These are phyloP conservation scores for Solen grandis DNA, from an alignment of 1,140 invertebrate species.

Conservation along the genomic window DNA sequence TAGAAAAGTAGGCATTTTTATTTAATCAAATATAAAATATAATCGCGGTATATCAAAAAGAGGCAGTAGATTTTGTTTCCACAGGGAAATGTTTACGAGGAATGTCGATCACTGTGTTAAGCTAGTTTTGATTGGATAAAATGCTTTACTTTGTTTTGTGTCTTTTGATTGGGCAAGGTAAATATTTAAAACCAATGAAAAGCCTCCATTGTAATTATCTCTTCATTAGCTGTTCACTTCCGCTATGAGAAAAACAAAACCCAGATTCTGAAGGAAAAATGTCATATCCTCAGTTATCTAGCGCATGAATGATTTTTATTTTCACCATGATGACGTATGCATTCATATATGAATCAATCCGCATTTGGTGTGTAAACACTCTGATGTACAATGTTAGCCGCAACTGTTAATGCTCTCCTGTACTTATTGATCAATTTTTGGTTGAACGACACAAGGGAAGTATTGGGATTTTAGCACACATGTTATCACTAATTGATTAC, in stretches of 20 bases:
- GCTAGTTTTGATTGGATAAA: constrained; percentile 27
- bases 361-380: background rate
- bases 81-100: background rate
- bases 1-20: constrained; percentile 70
- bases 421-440: background rate
- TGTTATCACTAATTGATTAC: too few relatives aligned
- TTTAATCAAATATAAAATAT: background rate
- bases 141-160: background rate
- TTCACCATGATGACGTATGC: background rate
- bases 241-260: constrained; percentile 24
- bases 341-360: background rate
- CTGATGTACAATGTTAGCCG: background rate
- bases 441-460: background rate
- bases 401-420: background rate
- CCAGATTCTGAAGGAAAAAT: background rate
- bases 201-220: constrained; percentile 33
- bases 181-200: constrained; percentile 18
- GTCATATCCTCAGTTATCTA: background rate
- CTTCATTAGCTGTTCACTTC: constrained; percentile 45
- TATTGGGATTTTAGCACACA: background rate
- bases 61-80: background rate
- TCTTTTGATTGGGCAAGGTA: constrained; percentile 18
- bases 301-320: background rate
- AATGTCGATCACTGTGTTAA: background rate
- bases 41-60: background rate